Evolutionary conservation across 2,113 vertebrate species (phyloP).

Genomic region (Pseudopodoces humilis): DNA sequence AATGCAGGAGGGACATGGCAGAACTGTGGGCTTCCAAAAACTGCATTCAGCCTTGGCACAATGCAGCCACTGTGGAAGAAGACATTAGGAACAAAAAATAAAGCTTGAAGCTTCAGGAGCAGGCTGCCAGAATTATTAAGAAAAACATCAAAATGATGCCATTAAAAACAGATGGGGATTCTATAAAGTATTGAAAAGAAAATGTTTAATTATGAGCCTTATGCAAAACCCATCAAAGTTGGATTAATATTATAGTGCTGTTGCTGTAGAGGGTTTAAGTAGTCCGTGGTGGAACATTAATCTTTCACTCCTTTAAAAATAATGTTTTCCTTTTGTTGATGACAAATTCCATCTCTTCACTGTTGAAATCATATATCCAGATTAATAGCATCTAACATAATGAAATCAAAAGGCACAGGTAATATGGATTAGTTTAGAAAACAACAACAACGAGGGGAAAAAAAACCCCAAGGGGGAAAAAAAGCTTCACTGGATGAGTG

Average conservation of each 20-base stretch:
- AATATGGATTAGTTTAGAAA: slow-evolving; percentile 76
- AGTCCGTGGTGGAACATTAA: slow-evolving; percentile 79
- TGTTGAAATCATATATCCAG: slow-evolving; percentile 76
- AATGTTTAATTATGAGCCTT: slow-evolving; percentile 84
- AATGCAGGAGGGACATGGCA: background rate
- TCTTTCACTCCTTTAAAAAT: slow-evolving; percentile 80
- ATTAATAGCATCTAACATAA: slow-evolving; percentile 73
- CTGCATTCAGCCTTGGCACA: slow-evolving; percentile 70
- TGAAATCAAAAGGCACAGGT: slow-evolving; percentile 73
- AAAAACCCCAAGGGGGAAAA: background rate
- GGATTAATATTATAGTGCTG: slow-evolving; percentile 77
- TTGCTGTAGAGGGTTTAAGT: slow-evolving; percentile 76
- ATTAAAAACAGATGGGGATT: slow-evolving; percentile 85
- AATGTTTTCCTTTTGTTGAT: slow-evolving; percentile 82
- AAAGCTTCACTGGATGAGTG: slow-evolving; percentile 66
- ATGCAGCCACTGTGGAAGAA: slow-evolving; percentile 76
- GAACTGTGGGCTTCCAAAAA: slow-evolving; percentile 9
- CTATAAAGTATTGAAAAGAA: slow-evolving; percentile 81
- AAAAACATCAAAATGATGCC: slow-evolving; percentile 82
- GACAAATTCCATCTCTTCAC: slow-evolving; percentile 81
- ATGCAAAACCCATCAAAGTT: slow-evolving; percentile 81
- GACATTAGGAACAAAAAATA: slow-evolving; percentile 80
- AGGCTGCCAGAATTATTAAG: slow-evolving; percentile 79
- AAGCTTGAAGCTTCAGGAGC: slow-evolving; percentile 74
- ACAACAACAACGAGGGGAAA: slow-evolving; percentile 4